Evolutionary conservation across 2,797 vertebrate genomes (phyloP).

Genomic region (Sciurus vulgaris): DNA sequence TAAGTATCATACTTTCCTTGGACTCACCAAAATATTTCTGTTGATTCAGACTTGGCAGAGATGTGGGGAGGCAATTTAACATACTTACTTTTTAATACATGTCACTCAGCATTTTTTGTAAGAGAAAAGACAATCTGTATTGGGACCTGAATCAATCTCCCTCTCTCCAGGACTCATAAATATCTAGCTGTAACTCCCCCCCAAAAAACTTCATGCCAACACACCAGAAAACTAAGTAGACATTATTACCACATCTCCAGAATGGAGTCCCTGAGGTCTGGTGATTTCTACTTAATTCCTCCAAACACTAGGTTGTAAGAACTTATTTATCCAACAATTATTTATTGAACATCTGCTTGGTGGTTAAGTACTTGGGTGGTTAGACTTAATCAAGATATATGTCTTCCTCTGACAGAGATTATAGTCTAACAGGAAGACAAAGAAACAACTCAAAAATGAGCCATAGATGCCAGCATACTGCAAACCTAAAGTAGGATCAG

Average conservation of each 20-base stretch:
- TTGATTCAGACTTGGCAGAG: not conserved
- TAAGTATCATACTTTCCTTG: not conserved
- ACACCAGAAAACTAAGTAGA: not conserved
- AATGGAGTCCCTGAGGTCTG: not conserved
- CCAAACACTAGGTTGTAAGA: not conserved
- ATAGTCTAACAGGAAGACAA: not conserved
- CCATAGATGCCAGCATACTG: not conserved
- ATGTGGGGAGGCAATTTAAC: not conserved
- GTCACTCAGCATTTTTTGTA: not conserved
- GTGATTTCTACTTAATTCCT: not conserved
- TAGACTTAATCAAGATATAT: conserved; percentile 5
- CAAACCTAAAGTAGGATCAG: not conserved
- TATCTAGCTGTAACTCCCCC: not conserved
- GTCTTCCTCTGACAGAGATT: conserved; percentile 26
- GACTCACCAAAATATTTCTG: conserved; percentile 23
- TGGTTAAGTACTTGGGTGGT: not conserved
- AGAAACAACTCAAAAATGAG: not conserved
- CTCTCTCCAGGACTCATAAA: not conserved
- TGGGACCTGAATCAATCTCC: not conserved
- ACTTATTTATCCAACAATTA: not conserved
- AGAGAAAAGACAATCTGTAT: conserved; percentile 7
- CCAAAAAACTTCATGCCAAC: not conserved
- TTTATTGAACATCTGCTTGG: conserved; percentile 33
- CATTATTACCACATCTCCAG: not conserved
- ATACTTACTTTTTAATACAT: not conserved